Base-by-base conservation (phyloP, 2,888 invertebrate genomes). In the Augochlorella aurata region DNA sequence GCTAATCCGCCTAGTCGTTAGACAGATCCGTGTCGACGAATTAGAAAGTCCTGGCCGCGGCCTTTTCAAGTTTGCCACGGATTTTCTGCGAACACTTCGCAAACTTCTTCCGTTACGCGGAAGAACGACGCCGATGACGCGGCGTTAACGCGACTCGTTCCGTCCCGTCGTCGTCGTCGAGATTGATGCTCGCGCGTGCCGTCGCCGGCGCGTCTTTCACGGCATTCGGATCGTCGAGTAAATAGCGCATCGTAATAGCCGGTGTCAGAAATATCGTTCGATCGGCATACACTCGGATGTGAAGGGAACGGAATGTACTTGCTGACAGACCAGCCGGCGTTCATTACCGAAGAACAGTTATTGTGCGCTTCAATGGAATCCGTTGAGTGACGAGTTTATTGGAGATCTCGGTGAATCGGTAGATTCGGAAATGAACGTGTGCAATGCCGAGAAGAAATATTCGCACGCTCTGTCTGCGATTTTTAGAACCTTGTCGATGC, bases 41-140 rank as follows among this genome's bases (percentile, higher is more conserved):
- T 82, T 82, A 82, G 80, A 82, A 80, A 82, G 82, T 76, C 58
- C 21, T 50, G 21, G 14, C 47, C 52, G 49, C 44, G 21, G 70
- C n/a, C 67, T 70, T 72, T 78, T 72, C 49, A 29, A 21, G 58
- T 70, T 81, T 63, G 58, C 38, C 58, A 18, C 47, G 45, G 16
- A 38, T 68, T 49, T 47, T 67, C 49, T 66, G 44, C 67, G 21
- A 29, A 29, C 21, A 29, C 49, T 16, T 54, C 16, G 21, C 54
- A 45, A n/a, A 68, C 10, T 65, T 44, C 63, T 65, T 65, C 63
- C 47, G 65, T 52, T 70, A 61, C 45, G 58, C 74, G 69, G 74
- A 81, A 79, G 65, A 54, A 65, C 10, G 29, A 29, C 29, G 45
- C 18, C 44, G 29, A 69, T n/a, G 38, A 50, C 18, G 24, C 3